These are phyloP conservation scores for Urosaurus nigricauda DNA, from an alignment of 2,797 vertebrate species.

Conservation along the genomic window DNA sequence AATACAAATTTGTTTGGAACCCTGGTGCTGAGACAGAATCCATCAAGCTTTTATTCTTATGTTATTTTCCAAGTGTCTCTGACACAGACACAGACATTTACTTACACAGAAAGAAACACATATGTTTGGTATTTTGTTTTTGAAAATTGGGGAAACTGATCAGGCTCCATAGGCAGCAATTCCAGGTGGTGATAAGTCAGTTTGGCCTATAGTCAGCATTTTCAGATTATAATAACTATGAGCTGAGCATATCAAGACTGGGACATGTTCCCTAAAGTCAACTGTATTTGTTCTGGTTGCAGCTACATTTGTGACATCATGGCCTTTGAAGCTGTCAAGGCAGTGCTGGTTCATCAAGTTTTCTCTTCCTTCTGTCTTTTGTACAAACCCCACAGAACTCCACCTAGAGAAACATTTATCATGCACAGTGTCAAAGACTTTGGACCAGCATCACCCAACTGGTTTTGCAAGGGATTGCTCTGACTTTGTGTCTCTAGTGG, in stretches of 20 bases:
- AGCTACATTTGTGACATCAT: neutral
- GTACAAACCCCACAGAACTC: neutral
- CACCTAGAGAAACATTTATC: constrained; percentile 30
- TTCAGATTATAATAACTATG: neutral
- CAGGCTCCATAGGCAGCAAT: too few species aligned
- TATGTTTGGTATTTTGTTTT: neutral
- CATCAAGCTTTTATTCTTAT: neutral
- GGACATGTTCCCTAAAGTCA: too few species aligned
- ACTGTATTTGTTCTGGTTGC: neutral
- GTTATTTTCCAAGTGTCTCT: neutral
- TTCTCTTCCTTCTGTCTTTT: neutral
- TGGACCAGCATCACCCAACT: neutral
- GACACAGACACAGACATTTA: too few species aligned
- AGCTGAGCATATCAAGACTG: neutral
- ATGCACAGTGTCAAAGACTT: neutral
- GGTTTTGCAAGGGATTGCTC: accelerated
- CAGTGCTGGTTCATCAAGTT: constrained; percentile 5
- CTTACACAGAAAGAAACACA: too few species aligned
- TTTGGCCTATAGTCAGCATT: neutral
- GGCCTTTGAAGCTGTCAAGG: neutral
- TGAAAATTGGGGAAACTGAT: neutral
- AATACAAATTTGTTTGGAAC: neutral
- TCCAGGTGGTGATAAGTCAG: neutral
- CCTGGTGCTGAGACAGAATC: neutral
- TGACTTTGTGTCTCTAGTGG: neutral